These are phyloP conservation scores for Drosophila prolongata DNA, from an alignment of 2,888 invertebrate genomes.

Conservation along the genomic window DNA sequence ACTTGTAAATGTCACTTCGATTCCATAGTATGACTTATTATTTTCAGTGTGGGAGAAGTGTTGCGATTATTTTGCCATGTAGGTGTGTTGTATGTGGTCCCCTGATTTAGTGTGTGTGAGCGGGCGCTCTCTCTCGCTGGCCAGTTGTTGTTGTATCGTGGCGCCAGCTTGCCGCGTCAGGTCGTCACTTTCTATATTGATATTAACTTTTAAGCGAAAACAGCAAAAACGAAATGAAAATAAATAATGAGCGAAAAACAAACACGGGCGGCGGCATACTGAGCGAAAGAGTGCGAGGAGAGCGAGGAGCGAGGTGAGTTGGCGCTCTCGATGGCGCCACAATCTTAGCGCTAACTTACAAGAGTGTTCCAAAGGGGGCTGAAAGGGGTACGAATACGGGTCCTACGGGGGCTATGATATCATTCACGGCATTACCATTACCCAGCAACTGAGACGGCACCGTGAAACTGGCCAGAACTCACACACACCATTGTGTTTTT, in stretches of 20 bases:
- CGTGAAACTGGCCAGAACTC: constrained; percentile 58
- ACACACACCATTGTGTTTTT: constrained; percentile 23
- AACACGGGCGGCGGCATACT: constrained; percentile 41
- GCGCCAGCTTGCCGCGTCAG: constrained; percentile 82
- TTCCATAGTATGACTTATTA: too few relatives aligned
- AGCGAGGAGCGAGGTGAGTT: constrained; percentile 41
- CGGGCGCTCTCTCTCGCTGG: constrained; percentile 35
- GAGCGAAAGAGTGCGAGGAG: constrained; percentile 11
- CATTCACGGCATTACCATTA: constrained; percentile 55
- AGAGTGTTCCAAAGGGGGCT: constrained; percentile 52
- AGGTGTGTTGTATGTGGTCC: constrained; percentile 12
- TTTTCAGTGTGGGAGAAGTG: neutral
- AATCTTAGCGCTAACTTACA: constrained; percentile 65
- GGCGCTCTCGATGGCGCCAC: constrained; percentile 37
- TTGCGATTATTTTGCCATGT: constrained; percentile 30
- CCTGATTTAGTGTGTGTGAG: constrained; percentile 12
- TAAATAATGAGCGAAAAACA: constrained; percentile 75
- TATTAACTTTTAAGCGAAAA: constrained; percentile 80
- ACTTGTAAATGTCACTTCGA: too few relatives aligned
- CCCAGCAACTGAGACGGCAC: constrained; percentile 47
- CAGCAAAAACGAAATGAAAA: constrained; percentile 77
- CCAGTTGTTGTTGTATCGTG: constrained; percentile 67
- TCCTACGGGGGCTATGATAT: constrained; percentile 58
- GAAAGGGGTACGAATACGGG: neutral
- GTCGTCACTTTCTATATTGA: constrained; percentile 83